Conservation (phyloP, 1,140 invertebrate species). For the Ectropis grisescens region DNA sequence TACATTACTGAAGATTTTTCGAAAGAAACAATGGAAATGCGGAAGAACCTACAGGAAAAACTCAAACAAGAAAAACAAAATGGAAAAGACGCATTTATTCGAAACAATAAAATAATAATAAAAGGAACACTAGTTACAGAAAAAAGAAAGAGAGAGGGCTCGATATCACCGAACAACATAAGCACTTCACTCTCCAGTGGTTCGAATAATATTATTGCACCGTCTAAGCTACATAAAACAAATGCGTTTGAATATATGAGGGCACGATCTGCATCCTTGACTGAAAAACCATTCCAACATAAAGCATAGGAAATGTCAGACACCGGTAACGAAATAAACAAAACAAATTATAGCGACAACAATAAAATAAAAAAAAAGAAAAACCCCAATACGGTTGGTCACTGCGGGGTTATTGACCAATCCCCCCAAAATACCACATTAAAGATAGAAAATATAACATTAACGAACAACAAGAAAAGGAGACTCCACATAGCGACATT, state of each 20-base stretch:
- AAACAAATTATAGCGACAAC: conserved; percentile 5
- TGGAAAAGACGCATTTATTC: conserved; percentile 8
- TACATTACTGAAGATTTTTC: conserved; percentile 10
- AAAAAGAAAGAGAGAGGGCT: conserved; percentile 6
- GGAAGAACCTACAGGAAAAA: conserved; percentile 6
- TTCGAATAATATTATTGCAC: conserved; percentile 7
- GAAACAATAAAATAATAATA: conserved; percentile 7
- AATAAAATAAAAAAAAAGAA: neutral
- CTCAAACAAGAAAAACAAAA: conserved; percentile 10
- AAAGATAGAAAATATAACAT: too few relatives aligned
- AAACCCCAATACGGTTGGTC: too few relatives aligned
- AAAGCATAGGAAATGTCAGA: conserved; percentile 6
- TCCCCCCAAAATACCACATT: too few relatives aligned
- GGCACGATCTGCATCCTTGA: conserved; percentile 1
- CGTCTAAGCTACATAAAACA: conserved; percentile 2
- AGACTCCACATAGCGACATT: too few relatives aligned
- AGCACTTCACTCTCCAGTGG: too few relatives aligned
- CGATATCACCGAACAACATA: conserved; percentile 1
- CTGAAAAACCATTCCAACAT: conserved; percentile 3
- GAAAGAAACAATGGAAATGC: conserved; percentile 9
- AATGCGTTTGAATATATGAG: conserved; percentile 6
- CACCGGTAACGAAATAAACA: conserved; percentile 1
- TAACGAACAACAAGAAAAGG: too few relatives aligned
- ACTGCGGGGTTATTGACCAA: too few relatives aligned
- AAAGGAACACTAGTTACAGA: neutral